Percentiles rank a stretch among this genome's conserved stretches.
Evolutionary conservation across 1,140 invertebrate species (phyloP).

Genomic region (Pomacea maculata): DNA sequence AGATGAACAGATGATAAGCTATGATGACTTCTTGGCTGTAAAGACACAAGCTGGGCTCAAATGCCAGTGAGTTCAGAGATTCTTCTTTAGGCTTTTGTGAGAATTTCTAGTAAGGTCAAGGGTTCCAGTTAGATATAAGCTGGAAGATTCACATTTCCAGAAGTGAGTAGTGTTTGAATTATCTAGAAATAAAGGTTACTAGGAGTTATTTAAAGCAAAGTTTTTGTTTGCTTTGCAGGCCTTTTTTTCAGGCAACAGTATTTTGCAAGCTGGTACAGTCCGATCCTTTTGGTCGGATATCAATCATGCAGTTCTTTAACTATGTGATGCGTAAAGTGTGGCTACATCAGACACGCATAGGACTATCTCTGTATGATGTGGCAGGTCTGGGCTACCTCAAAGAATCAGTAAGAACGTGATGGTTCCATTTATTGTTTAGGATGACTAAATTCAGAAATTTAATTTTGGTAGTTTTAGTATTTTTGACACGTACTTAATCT

Average conservation of each 20-base stretch:
- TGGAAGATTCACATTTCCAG: neutral
- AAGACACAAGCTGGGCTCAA: slow-evolving; percentile 74
- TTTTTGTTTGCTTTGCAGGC: slow-evolving; percentile 61
- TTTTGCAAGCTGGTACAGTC: slow-evolving; percentile 87
- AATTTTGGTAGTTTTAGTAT: neutral
- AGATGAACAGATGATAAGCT: slow-evolving; percentile 86
- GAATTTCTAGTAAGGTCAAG: neutral
- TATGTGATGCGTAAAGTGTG: slow-evolving; percentile 95
- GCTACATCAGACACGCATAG: slow-evolving; percentile 92
- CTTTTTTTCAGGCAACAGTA: slow-evolving; percentile 84
- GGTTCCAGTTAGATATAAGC: neutral
- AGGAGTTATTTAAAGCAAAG: no score
- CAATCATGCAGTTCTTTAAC: slow-evolving; percentile 82
- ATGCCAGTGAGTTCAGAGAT: slow-evolving; percentile 69
- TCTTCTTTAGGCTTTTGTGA: neutral
- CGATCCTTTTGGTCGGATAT: slow-evolving; percentile 79
- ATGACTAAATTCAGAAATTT: neutral
- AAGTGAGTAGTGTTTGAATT: no score
- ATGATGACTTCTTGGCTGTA: slow-evolving; percentile 84
- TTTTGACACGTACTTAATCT: neutral
- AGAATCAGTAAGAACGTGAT: slow-evolving; percentile 74
- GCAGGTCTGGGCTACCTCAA: slow-evolving; percentile 90
- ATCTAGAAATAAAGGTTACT: no score
- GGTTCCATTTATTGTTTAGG: neutral
- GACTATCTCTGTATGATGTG: slow-evolving; percentile 91